Evolutionary conservation across 53 echinoderm and acorn worm genomes (phyloP).

Genomic region (Patiria pectinifera): DNA sequence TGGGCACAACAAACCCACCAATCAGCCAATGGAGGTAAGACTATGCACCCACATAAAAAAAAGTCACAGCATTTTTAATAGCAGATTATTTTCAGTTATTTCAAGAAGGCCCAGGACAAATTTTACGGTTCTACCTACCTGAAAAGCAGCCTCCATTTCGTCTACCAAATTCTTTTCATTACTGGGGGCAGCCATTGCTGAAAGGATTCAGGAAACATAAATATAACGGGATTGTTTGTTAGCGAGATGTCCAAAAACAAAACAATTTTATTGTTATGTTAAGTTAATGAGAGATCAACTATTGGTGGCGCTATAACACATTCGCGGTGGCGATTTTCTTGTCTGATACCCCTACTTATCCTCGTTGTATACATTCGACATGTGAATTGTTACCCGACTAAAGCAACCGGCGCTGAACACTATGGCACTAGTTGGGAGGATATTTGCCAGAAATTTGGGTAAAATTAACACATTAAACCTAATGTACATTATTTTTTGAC

Average conservation of each 20-base stretch:
- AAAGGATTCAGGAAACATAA: background rate
- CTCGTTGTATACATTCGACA: no score
- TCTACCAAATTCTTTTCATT: conserved; percentile 88
- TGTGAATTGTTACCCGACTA: background rate
- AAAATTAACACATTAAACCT: conserved; percentile 10
- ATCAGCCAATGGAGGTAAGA: no score
- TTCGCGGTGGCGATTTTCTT: background rate
- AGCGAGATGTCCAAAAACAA: background rate
- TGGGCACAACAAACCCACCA: no score
- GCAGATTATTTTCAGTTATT: no score
- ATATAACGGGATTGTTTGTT: background rate
- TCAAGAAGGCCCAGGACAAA: no score
- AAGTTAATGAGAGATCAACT: background rate
- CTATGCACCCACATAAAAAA: no score
- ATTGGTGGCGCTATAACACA: conserved; percentile 34
- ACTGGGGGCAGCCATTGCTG: conserved; percentile 35
- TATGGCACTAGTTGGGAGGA: conserved; percentile 64
- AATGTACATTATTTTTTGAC: background rate
- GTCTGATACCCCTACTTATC: background rate
- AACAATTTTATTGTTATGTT: background rate
- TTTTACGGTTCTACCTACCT: conserved; percentile 51
- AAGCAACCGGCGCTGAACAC: background rate
- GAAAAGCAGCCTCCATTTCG: conserved; percentile 86
- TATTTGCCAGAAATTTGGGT: conserved; percentile 70
- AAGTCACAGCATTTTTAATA: no score